Evolutionary conservation across 1,140 invertebrate genomes (phyloP), one percentile per base, ranked within the genome.

Genomic region (Marisa cornuarietis): DNA sequence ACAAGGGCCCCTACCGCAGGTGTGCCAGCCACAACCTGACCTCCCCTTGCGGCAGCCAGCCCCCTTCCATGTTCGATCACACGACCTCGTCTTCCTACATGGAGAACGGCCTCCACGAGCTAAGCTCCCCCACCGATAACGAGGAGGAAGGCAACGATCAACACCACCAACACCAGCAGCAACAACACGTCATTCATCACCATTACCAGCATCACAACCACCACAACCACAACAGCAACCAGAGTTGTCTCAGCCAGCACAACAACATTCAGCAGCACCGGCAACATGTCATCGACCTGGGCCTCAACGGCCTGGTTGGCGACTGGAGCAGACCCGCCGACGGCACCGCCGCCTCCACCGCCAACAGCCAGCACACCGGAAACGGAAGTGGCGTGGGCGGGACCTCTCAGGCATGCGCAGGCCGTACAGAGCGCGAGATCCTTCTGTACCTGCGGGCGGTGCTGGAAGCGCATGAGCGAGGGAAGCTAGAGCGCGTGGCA

Each of bases 371-470:
- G 62, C 24, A 31, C 58, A 63, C n/a, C 61, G 71, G 76, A 26
- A 42, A 62, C 62, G 66, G 65, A 62, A n/a, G 31, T 7, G 49
- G 54, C 18, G 49, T 18, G 24, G n/a, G 66, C 10, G 68, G 42
- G 58, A 42, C 68, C 69, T 22, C n/a, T 58, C 26, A 77, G 31
- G 26, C n/a, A 13, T 10, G 80, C 78, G 78, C 65, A 13, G 74
- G 84, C 42, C 26, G 76, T 20, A 78, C 87, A 62, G 87, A 88
- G 68, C 81, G 79, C 51, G 85, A 88, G 76, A 84, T 88, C 52
- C 42, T 87, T 42, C 81, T 79, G 69, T 88, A 87, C 79, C 82
- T 89, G 26, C 85, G 83, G 63, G 82, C 82, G 42, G 81, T 89
- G 16, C 79, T 89, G 72, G 82, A 83, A 22, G 79, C 79, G 5